phyloP scores from a whole-genome alignment of 2,113 vertebrate species.

The Neodon shergylaensis region DNA sequence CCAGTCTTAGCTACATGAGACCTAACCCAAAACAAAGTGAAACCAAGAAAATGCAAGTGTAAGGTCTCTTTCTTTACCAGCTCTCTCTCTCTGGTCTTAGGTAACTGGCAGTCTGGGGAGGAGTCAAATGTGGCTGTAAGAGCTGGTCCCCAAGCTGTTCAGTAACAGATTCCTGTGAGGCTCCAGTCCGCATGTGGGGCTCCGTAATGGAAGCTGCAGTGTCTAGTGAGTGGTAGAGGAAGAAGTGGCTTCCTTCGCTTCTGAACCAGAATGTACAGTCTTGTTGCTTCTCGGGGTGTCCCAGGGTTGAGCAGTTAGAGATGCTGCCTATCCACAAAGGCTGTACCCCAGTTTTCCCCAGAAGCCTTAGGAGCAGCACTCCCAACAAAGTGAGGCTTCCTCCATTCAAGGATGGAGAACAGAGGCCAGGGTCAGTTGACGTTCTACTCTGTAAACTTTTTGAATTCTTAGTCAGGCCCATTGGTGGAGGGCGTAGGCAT shows the following conservation, averaged over 20 bases:
- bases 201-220: background rate
- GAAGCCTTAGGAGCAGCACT: background rate
- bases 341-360: background rate
- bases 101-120: background rate
- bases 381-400: background rate
- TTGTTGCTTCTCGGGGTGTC: background rate
- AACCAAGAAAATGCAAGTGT: no score
- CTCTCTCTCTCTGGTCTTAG: background rate
- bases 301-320: background rate
- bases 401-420: background rate
- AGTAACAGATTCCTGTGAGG: background rate
- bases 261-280: background rate
- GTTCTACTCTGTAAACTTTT: no score
- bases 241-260: background rate
- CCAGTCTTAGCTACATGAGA: background rate
- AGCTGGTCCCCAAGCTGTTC: background rate
- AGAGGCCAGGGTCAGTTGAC: rapidly evolving
- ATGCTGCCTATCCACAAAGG: background rate
- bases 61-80: background rate
- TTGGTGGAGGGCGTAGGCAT: background rate
- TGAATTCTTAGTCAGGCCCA: background rate
- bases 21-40: background rate
- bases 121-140: background rate
- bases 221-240: background rate
- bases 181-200: background rate